Evolutionary conservation across 2,113 vertebrate genomes (phyloP), one percentile per base, ranked within the genome.

Genomic region (Gymnogyps californianus): DNA sequence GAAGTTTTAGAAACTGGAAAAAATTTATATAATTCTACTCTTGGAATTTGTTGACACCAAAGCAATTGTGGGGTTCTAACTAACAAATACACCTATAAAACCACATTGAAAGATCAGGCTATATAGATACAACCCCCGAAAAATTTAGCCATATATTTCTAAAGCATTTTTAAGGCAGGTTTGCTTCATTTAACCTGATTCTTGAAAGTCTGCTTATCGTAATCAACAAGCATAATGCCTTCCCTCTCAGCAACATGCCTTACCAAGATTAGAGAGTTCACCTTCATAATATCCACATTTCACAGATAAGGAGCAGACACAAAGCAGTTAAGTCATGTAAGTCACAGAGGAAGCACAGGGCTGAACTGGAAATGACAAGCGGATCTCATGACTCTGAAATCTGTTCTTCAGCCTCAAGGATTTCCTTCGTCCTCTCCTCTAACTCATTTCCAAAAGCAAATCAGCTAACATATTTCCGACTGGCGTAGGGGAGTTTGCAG

Each of bases 301-400:
- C 40, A 62, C 54, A 94, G 94, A 91, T 85, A 96, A 96, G 74
- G 70, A 76, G 54, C 44, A 89, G 89, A 91, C 16, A 89, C 44
- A 97, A 96, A 91, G 86, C 65, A 94, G 66, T 96, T 91, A 89
- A 87, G 38, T 54, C 49, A 57, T 28, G 47, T 54, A 83, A 78
- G 13, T 70, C 79, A 82, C 87, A 75, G 70, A 90, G 66, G 49
- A 96, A 94, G 78, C 55, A 72, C 0, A 69, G 13, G 32, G 58
- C 57, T 92, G 82, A 81, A 78, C 77, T 95, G 93, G 89, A 96
- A 97, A 94, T 78, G 64, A 93, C 46, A 92, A 82, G n/a, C 1
- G 0, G 66, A 93, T 77, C 54, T 94, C 74, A 12, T 20, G 65
- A 95, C 65, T 79, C 61, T 82, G 69, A 81, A 67, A 90, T 78